Evolutionary conservation across 1,140 invertebrate genomes (phyloP).

Genomic region (Gerris buenoi): DNA sequence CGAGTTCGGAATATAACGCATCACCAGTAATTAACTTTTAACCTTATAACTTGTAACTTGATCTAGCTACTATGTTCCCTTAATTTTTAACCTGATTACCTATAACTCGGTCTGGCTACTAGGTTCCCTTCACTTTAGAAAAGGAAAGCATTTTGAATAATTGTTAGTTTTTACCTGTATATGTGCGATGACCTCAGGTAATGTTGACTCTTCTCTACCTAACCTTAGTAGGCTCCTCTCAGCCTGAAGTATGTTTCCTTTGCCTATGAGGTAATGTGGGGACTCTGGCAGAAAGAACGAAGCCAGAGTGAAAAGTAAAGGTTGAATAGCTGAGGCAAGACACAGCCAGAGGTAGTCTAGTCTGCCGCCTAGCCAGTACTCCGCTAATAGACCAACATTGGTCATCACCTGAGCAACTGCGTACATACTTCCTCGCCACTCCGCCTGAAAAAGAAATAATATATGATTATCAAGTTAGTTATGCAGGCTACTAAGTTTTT

Average conservation of each 20-base stretch:
- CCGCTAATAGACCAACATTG: constrained; percentile 47
- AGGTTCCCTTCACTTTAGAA: too few species aligned
- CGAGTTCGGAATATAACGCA: too few species aligned
- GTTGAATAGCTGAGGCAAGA: constrained; percentile 40
- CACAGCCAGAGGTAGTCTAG: constrained; percentile 48
- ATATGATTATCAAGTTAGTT: too few species aligned
- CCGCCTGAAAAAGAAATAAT: constrained; percentile 5
- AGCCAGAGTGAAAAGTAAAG: constrained; percentile 42
- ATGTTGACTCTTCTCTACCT: constrained; percentile 7
- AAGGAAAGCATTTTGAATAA: too few species aligned
- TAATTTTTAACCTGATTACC: too few species aligned
- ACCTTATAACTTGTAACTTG: too few species aligned
- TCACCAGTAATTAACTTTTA: too few species aligned
- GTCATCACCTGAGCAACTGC: constrained; percentile 6
- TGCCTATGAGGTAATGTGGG: constrained; percentile 49
- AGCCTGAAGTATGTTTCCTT: constrained; percentile 42
- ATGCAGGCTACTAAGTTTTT: too few species aligned
- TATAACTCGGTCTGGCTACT: too few species aligned
- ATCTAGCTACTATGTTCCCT: too few species aligned
- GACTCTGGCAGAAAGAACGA: constrained; percentile 63
- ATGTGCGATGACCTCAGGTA: neutral
- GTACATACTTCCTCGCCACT: neutral
- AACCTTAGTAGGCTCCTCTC: constrained; percentile 33
- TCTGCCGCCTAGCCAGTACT: constrained; percentile 57
- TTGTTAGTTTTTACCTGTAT: constrained; percentile 8